Evolutionary conservation across 1,140 invertebrate genomes (phyloP), one percentile per base, ranked within the genome.

Genomic region (Vollenhovia emeryi): DNA sequence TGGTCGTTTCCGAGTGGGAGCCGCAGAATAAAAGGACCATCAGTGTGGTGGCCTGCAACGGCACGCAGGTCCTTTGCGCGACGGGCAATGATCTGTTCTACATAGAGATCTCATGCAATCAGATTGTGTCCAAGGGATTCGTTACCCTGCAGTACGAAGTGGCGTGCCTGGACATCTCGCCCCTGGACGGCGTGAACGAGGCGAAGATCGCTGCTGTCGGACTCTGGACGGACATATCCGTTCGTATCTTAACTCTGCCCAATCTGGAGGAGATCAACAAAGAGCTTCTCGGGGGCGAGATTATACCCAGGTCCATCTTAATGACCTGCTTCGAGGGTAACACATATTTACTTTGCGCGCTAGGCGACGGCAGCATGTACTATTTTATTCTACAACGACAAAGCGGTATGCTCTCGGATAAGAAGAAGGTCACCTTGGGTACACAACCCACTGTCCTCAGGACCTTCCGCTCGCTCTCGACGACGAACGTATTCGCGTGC

Each of bases 401-500:
- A 27, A 96, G 95, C 55, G 98, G 98, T 3, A 93, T 94, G 9
- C 94, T 99, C 6, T 95, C 96, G 3, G 98, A 99, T 86, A 98
- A 97, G 91, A 99, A 99, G 92, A 98, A 98, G 92, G 98, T 99
- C 18, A 99, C 98, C 0, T 95, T 99, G 5, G 99, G 99, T 43
- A 99, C 99, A 0, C 99, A 99, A 93, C 99, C 99, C 4, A 99
- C 99, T 1, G 97, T 98, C 55, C 95, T 99, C 76, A 96, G 97
- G 87, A 98, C 98, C 21, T 99, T 99, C 92, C 96, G 97, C 86
- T 99, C 99, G 4, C 95, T 98, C 60, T 98, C 98, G 9, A 99
- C 98, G 0, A 99, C 98, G 18, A 99, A 99, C 95, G 98, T 99
- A 4, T 99, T 99, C 95, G 99, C 99, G 13, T 99, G 99, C 93